Conservation (phyloP, 2,797 vertebrate species). For the Eospalax fontanierii region DNA sequence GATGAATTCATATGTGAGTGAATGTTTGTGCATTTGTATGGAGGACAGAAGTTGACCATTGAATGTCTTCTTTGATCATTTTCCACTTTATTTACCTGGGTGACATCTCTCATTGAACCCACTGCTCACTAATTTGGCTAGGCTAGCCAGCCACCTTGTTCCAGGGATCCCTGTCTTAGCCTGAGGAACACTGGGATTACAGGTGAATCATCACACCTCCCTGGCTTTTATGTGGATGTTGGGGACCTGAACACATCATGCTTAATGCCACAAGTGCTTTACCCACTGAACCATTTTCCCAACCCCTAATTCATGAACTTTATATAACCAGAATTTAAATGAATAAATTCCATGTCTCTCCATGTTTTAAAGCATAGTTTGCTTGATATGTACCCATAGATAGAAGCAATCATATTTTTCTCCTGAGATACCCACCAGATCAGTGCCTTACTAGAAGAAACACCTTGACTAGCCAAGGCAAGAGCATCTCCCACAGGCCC, state of each 20-base stretch:
- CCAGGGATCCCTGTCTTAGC: neutral
- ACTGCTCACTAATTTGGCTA: neutral
- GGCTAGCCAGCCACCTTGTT: no score
- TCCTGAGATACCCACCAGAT: neutral
- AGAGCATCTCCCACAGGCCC: neutral
- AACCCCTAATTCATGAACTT: neutral
- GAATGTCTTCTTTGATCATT: neutral
- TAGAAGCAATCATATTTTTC: neutral
- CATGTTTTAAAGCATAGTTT: conserved; percentile 8
- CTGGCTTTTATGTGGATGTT: neutral
- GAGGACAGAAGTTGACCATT: neutral
- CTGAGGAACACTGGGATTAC: neutral
- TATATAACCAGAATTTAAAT: conserved; percentile 21
- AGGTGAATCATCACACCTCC: neutral
- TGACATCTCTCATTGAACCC: neutral
- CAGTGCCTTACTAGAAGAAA: neutral
- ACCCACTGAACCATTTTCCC: neutral
- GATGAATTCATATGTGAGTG: no score
- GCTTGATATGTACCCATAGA: neutral
- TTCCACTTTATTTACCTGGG: neutral
- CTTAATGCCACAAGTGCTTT: neutral
- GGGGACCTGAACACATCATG: neutral
- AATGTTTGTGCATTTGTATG: neutral
- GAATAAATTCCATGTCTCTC: neutral
- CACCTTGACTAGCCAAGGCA: neutral